A percentile compares a stretch with the other conserved stretches of the same genome.
Evolutionary conservation across 2,113 vertebrate species (phyloP).

Genomic region (Ailuropoda melanoleuca): DNA sequence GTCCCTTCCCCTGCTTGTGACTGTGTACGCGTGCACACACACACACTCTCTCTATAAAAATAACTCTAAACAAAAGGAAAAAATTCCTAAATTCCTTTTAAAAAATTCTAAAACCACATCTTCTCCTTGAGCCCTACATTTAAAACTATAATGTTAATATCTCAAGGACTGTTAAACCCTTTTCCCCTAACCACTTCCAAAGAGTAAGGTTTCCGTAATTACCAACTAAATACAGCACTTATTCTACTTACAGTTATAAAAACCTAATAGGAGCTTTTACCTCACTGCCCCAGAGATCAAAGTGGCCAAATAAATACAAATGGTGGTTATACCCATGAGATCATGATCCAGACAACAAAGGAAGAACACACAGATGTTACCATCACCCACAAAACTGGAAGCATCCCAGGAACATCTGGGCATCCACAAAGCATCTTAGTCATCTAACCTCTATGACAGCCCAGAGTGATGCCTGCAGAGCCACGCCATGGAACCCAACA

Average conservation of each 20-base stretch:
- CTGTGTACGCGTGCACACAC: neutral
- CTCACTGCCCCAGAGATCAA: slow-evolving; percentile 13
- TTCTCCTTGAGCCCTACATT: neutral
- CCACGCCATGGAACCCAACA: neutral
- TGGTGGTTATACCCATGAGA: neutral
- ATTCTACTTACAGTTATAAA: neutral
- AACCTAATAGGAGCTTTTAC: neutral
- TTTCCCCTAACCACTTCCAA: neutral
- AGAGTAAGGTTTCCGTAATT: neutral
- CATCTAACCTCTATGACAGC: neutral
- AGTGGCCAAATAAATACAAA: neutral
- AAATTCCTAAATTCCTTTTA: neutral
- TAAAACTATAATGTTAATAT: neutral
- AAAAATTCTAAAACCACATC: neutral
- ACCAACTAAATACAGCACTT: neutral
- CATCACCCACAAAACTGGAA: neutral
- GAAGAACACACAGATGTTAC: neutral
- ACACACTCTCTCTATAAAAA: neutral
- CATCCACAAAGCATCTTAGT: neutral
- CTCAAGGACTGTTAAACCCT: neutral
- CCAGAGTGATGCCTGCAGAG: neutral
- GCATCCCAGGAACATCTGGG: neutral
- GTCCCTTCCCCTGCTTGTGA: neutral
- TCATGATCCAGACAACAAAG: neutral
- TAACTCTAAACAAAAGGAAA: neutral